Percentiles rank a stretch among this genome's conserved stretches.
These are phyloP conservation scores for Eupithecia dodoneata DNA, from an alignment of 2,888 invertebrate species.

Conservation along the genomic window DNA sequence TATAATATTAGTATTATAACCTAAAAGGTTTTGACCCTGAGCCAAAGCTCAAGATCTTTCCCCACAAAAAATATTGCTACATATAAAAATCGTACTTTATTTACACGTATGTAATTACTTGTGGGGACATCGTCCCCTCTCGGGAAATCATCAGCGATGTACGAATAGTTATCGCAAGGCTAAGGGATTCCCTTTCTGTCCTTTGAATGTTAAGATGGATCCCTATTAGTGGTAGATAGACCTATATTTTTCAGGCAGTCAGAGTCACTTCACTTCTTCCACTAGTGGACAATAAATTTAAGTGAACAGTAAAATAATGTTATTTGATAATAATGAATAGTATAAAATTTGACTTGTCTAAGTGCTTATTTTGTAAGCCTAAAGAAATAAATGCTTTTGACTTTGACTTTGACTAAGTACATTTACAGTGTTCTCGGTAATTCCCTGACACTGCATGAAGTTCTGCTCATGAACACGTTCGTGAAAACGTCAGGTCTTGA, in stretches of 20 bases:
- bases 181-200: conserved; percentile 48
- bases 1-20: too few relatives aligned
- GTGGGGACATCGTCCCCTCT: conserved; percentile 46
- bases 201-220: conserved; percentile 53
- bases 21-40: not conserved
- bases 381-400: too few relatives aligned
- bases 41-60: not conserved
- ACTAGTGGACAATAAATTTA: too few relatives aligned
- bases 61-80: not conserved
- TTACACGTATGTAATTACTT: conserved; percentile 55
- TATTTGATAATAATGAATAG: too few relatives aligned
- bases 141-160: conserved; percentile 52
- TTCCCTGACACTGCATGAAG: too few relatives aligned
- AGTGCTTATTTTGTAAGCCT: too few relatives aligned
- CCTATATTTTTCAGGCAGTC: not conserved
- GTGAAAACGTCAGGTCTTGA: too few relatives aligned
- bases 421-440: too few relatives aligned
- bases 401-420: too few relatives aligned
- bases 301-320: too few relatives aligned
- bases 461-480: too few relatives aligned
- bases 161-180: conserved; percentile 11
- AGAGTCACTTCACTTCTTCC: not conserved
- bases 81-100: conserved; percentile 39
- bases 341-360: too few relatives aligned
- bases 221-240: not conserved